Evolutionary conservation across 2,888 invertebrate species (phyloP).

Genomic region (Marasmarcha lunaedactyla): DNA sequence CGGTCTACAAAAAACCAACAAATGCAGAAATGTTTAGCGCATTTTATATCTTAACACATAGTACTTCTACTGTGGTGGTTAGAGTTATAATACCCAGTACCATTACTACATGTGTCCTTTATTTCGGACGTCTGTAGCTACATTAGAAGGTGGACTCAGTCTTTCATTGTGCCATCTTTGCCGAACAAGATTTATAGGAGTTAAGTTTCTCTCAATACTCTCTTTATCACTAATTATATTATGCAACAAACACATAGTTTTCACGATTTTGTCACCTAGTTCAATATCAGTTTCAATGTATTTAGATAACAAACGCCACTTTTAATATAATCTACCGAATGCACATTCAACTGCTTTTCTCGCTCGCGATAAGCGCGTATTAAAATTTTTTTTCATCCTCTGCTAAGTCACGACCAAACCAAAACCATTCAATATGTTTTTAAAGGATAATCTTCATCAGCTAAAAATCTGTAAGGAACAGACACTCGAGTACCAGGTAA

Average conservation of each 20-base stretch:
- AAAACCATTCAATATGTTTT: slow-evolving; percentile 1
- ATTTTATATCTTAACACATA: no score
- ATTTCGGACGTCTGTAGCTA: no score
- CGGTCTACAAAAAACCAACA: no score
- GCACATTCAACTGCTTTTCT: no score
- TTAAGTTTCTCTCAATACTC: slow-evolving; percentile 2
- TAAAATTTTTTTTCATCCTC: neutral
- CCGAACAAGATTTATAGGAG: slow-evolving; percentile 1
- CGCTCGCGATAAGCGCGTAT: no score
- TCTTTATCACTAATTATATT: slow-evolving; percentile 2
- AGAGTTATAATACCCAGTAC: no score
- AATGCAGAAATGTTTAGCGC: no score
- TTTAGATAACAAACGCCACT: no score
- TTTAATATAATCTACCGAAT: no score
- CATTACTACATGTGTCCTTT: no score
- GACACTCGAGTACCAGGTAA: neutral
- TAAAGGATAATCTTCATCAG: slow-evolving; percentile 1
- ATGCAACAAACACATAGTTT: slow-evolving; percentile 2
- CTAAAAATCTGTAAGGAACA: neutral
- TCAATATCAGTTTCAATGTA: slow-evolving; percentile 1
- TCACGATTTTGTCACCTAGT: slow-evolving; percentile 2
- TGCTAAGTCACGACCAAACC: neutral
- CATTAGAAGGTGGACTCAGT: slow-evolving; percentile 1
- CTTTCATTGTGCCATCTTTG: slow-evolving; percentile 3
- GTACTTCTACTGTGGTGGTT: no score